Conservation (phyloP, 2,113 vertebrate genomes). For the Clarias gariepinus region DNA sequence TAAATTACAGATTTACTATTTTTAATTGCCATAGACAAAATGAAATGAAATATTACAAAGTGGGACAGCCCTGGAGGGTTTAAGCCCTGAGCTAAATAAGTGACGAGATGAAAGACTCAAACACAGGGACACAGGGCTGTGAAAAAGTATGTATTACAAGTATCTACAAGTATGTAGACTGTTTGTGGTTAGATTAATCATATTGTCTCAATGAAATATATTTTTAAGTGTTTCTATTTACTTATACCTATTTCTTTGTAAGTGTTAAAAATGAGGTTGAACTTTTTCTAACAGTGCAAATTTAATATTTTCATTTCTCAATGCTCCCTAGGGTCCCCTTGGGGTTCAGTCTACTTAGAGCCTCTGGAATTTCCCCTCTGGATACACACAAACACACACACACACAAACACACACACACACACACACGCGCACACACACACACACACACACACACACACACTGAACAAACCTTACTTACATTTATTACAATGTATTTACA, state of each 20-base stretch:
- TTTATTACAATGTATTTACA: constrained; percentile 50
- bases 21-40: neutral
- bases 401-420: neutral
- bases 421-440: neutral
- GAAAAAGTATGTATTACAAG: neutral
- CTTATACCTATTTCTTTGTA: neutral
- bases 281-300: neutral
- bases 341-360: neutral
- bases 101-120: neutral
- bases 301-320: neutral
- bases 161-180: neutral
- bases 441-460: neutral
- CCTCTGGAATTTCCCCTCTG: neutral
- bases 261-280: neutral
- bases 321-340: neutral
- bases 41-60: neutral
- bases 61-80: too few species aligned
- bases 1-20: neutral
- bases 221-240: neutral
- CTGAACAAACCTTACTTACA: neutral
- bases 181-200: neutral
- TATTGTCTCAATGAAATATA: neutral
- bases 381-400: neutral
- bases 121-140: neutral
- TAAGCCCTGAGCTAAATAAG: neutral